phyloP scores from a whole-genome alignment of 2,888 invertebrate species.

The Leptopilina myrica region DNA sequence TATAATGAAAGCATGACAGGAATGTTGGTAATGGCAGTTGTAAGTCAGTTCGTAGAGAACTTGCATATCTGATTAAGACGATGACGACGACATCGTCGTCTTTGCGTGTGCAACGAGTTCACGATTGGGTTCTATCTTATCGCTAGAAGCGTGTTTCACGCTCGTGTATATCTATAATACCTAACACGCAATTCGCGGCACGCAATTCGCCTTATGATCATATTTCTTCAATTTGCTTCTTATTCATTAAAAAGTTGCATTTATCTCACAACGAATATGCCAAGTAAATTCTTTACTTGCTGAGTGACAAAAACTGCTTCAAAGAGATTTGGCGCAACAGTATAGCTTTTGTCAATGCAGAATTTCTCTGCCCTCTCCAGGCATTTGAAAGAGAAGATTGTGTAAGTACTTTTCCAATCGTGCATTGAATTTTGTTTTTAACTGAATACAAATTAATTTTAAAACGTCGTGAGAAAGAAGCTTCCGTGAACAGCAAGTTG shows the following conservation, averaged over 20 bases:
- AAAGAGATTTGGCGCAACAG: no score
- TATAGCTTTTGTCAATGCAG: background rate
- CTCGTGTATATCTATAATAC: constrained; percentile 42
- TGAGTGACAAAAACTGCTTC: no score
- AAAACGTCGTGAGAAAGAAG: no score
- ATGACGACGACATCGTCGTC: constrained; percentile 27
- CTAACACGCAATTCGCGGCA: constrained; percentile 45
- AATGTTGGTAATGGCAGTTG: constrained; percentile 52
- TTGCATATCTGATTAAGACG: constrained; percentile 39
- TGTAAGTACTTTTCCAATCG: no score
- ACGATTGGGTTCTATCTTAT: constrained; percentile 55
- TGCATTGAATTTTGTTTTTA: no score
- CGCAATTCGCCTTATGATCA: constrained; percentile 44
- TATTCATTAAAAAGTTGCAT: background rate
- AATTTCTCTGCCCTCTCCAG: background rate
- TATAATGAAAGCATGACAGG: constrained; percentile 40
- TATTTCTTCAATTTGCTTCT: constrained; percentile 45
- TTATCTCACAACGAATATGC: constrained; percentile 1
- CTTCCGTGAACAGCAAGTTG: no score
- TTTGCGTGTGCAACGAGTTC: constrained; percentile 46
- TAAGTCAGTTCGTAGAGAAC: constrained; percentile 34
- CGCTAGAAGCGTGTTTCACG: constrained; percentile 46
- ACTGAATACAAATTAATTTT: no score
- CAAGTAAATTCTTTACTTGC: background rate
- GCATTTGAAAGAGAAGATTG: no score